Evolutionary conservation across 30 jellyfish, hydroid and myxozoan genomes (phyloP).

Genomic region (Chironex yamaguchii): DNA sequence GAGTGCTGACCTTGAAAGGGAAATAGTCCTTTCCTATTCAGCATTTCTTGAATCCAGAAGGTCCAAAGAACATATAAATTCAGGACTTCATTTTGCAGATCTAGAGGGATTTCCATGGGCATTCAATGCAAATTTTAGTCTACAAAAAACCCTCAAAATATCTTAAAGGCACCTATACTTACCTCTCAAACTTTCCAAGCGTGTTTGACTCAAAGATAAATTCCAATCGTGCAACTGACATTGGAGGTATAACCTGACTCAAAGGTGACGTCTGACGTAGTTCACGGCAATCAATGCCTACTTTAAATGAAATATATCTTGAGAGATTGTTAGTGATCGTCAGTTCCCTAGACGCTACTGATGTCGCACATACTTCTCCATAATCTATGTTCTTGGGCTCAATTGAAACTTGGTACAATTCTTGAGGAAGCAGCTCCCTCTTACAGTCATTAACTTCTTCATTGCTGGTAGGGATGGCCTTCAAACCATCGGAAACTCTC

Average conservation of each 20-base stretch:
- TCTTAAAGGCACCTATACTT: background rate
- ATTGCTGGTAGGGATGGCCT: conserved; percentile 83
- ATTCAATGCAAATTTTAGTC: too few species aligned
- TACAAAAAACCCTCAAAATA: background rate
- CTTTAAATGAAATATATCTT: conserved; percentile 33
- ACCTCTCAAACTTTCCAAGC: conserved; percentile 92
- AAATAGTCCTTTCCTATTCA: too few species aligned
- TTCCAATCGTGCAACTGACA: conserved; percentile 78
- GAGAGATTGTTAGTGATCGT: conserved; percentile 74
- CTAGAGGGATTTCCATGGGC: too few species aligned
- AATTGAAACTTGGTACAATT: conserved; percentile 68
- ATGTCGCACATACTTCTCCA: conserved; percentile 88
- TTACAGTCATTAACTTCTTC: conserved; percentile 72
- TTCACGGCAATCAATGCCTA: conserved; percentile 90
- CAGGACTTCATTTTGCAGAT: too few species aligned
- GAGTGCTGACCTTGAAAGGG: too few species aligned
- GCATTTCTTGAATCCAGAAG: too few species aligned
- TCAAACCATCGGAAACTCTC: conserved; percentile 74
- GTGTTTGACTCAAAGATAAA: conserved; percentile 72
- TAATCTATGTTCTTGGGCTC: conserved; percentile 78
- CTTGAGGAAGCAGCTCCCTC: conserved; percentile 75
- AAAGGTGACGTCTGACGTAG: conserved; percentile 94
- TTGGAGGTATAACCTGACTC: conserved; percentile 91
- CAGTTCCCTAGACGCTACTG: conserved; percentile 65
- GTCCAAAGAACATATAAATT: too few species aligned